Evolutionary conservation across 2,888 invertebrate species (phyloP).

Genomic region (Tipula lateralis): DNA sequence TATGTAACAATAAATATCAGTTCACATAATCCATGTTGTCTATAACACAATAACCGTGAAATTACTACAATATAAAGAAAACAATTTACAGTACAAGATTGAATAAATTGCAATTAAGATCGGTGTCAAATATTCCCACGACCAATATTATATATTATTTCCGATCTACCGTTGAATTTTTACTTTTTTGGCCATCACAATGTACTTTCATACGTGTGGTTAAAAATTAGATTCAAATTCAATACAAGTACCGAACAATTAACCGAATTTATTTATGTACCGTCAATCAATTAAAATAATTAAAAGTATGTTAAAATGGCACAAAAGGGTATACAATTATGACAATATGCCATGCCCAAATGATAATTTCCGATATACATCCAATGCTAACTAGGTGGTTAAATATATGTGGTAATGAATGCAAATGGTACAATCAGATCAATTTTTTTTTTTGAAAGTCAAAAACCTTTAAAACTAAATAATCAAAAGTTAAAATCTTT

Average conservation of each 20-base stretch:
- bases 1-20: no score
- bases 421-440: not conserved
- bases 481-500: slow-evolving; percentile 11
- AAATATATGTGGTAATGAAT: not conserved
- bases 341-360: slow-evolving; percentile 5
- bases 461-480: not conserved
- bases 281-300: not conserved
- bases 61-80: not conserved
- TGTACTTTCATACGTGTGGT: not conserved
- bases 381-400: not conserved
- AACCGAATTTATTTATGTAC: not conserved
- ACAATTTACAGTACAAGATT: not conserved
- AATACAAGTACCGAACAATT: not conserved
- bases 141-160: not conserved
- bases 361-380: not conserved
- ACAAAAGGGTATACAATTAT: not conserved
- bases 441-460: not conserved
- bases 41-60: not conserved
- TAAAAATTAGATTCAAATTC: not conserved
- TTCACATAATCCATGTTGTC: no score
- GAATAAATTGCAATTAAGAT: not conserved
- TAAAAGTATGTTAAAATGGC: slow-evolving; percentile 11
- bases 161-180: not conserved
- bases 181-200: not conserved
- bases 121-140: slow-evolving; percentile 13